Conservation (phyloP, 2,888 invertebrate genomes). For the Oscheius sp. region DNA sequence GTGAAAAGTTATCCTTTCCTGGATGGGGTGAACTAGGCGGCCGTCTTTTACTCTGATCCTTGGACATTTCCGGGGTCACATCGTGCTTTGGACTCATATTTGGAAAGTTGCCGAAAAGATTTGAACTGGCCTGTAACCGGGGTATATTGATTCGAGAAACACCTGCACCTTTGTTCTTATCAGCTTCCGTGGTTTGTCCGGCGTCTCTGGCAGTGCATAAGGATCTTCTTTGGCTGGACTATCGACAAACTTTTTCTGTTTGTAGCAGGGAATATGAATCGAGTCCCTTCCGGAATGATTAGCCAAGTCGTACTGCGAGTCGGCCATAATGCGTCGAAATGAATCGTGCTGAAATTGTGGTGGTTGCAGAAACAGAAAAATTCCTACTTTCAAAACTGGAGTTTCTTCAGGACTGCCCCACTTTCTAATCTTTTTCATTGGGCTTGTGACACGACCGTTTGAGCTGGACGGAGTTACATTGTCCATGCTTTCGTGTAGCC, state of each 20-base stretch:
- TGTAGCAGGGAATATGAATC: conserved; percentile 5
- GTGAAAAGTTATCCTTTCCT: conserved; percentile 2
- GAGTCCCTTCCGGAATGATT: no score
- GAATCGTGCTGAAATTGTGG: neutral
- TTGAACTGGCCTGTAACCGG: conserved; percentile 11
- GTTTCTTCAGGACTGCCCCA: no score
- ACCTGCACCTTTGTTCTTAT: conserved; percentile 5
- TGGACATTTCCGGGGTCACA: neutral
- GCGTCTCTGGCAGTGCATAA: conserved; percentile 7
- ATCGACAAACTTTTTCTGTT: neutral
- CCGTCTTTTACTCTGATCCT: neutral
- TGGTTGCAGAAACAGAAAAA: neutral
- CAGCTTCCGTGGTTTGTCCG: neutral
- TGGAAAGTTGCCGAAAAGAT: neutral
- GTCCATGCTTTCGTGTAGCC: no score
- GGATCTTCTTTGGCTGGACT: conserved; percentile 11
- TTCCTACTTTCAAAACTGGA: neutral
- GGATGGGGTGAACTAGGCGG: conserved; percentile 19
- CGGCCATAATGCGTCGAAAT: neutral
- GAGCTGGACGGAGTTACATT: no score
- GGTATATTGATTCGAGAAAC: neutral
- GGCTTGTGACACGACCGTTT: no score
- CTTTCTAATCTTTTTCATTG: no score
- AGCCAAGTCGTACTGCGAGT: neutral
- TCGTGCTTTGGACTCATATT: neutral